Base-by-base conservation (phyloP, 1,140 invertebrate genomes). In the Lasioglossum baleicum region DNA sequence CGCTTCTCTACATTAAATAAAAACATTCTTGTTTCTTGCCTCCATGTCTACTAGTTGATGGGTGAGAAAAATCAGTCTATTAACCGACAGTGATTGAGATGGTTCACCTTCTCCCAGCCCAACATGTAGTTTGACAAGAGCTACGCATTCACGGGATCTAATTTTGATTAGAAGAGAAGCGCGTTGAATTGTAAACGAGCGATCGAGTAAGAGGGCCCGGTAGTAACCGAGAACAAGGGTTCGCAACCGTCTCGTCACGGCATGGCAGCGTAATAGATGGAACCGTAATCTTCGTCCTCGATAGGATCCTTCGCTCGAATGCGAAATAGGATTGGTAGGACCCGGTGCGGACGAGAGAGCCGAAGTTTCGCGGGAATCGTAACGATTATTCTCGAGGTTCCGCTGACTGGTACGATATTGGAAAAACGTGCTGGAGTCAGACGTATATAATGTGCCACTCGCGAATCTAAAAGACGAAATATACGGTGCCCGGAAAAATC, bases 271-370 rank as follows among this genome's bases (percentile, higher is more conserved):
- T 22, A 20, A n/a, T 65, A 65, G 64, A 75, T 70, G 20, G 69
- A 51, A 31, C 13, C 58, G 35, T 44, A 51, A 58, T 20, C 48
- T 72, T 80, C 72, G 51, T 69, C n/a, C 48, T 42, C 48, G 48
- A 76, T 58, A 67, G 44, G 40, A 35, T 60, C 40, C 56, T 48
- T 40, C 22, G 73, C 56, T 73, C 71, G 69, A 56, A 74, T 67
- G 35, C 78, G 60, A 85, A 81, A 85, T 85, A 84, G 69, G 63
- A 84, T 85, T 76, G 63, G 73, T 66, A 68, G 67, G 71, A 60
- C 40, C 53, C 68, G 48, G 68, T 48, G 60, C 53, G 68, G 53
- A 80, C 70, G 77, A 61, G 73, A 76, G 73, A 76, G 60, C 40
- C 71, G 40, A 42, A 67, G 31, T 81, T 73, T 81, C 68, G 42